phyloP scores from a whole-genome alignment of 2,113 vertebrate genomes.

The Microtus montanus region DNA sequence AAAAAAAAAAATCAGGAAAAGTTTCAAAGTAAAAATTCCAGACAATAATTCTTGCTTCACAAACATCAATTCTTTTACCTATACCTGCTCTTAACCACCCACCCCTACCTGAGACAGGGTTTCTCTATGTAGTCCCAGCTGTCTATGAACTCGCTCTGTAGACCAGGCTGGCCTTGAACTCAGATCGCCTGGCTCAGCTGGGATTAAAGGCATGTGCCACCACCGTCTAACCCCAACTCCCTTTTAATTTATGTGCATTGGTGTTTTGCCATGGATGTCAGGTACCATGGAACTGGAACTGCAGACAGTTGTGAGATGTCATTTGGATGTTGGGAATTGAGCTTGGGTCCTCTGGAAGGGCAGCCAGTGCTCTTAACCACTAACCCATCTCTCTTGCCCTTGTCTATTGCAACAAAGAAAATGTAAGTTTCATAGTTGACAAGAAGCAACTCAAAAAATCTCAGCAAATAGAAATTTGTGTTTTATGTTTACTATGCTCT shows the following conservation, averaged over 20 bases:
- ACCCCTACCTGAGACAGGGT: neutral
- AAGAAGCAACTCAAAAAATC: neutral
- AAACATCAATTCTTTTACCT: neutral
- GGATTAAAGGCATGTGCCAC: neutral
- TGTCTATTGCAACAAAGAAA: neutral
- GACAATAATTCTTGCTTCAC: neutral
- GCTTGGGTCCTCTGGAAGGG: neutral
- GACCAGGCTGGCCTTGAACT: neutral
- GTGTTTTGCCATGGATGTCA: neutral
- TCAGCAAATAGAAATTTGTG: neutral
- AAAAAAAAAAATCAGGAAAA: neutral
- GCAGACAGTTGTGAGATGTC: neutral
- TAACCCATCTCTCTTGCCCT: neutral
- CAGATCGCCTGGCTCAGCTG: neutral
- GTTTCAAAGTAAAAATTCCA: neutral
- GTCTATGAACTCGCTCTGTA: neutral
- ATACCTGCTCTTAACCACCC: too few relatives aligned
- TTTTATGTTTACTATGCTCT: neutral
- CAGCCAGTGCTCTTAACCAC: neutral
- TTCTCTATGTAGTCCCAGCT: neutral
- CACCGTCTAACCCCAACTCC: accelerated
- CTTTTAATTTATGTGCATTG: neutral
- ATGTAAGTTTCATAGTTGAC: constrained; percentile 1
- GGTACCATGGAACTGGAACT: neutral
- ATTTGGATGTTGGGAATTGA: neutral